A percentile compares a stretch with the other conserved stretches of the same genome.
Evolutionary conservation across 2,888 invertebrate genomes (phyloP).

Genomic region (Nomada hirtipes): DNA sequence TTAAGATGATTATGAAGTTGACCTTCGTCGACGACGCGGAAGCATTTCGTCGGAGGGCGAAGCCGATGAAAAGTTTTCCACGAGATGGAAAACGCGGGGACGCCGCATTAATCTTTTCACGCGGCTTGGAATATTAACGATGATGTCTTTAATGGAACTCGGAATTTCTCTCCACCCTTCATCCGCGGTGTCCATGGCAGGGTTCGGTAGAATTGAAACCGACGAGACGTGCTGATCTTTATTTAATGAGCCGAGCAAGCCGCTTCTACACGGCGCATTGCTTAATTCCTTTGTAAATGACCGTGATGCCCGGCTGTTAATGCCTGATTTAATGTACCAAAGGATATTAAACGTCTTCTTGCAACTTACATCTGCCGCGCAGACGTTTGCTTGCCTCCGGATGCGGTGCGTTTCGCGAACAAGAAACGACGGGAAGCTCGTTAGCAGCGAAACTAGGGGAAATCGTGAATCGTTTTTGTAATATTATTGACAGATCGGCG

Average conservation of each 20-base stretch:
- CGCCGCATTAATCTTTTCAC: slow-evolving; percentile 56
- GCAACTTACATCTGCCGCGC: neutral
- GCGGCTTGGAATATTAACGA: slow-evolving; percentile 53
- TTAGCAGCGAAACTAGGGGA: neutral
- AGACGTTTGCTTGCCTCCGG: neutral
- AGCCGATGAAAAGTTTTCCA: slow-evolving; percentile 42
- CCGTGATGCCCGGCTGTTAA: slow-evolving; percentile 5
- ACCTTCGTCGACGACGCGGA: slow-evolving; percentile 36
- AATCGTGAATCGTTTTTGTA: neutral
- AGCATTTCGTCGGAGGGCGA: slow-evolving; percentile 20
- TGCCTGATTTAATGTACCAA: slow-evolving; percentile 6
- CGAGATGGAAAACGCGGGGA: slow-evolving; percentile 20
- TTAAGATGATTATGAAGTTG: slow-evolving; percentile 56
- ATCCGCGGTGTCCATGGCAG: neutral
- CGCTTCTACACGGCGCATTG: slow-evolving; percentile 16
- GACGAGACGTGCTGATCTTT: slow-evolving; percentile 49
- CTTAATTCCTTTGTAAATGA: slow-evolving; percentile 27
- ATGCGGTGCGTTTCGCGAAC: neutral
- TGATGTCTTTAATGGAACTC: slow-evolving; percentile 52
- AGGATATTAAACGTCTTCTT: slow-evolving; percentile 11
- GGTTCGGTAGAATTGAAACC: slow-evolving; percentile 45
- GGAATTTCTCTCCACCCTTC: slow-evolving; percentile 8
- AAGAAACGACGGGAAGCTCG: neutral
- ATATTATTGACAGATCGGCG: no score
- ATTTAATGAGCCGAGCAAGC: slow-evolving; percentile 50